Evolutionary conservation across 92 coral and sea anemone species (phyloP), one percentile per base, ranked within the genome.

Genomic region (Actinostola sp.): DNA sequence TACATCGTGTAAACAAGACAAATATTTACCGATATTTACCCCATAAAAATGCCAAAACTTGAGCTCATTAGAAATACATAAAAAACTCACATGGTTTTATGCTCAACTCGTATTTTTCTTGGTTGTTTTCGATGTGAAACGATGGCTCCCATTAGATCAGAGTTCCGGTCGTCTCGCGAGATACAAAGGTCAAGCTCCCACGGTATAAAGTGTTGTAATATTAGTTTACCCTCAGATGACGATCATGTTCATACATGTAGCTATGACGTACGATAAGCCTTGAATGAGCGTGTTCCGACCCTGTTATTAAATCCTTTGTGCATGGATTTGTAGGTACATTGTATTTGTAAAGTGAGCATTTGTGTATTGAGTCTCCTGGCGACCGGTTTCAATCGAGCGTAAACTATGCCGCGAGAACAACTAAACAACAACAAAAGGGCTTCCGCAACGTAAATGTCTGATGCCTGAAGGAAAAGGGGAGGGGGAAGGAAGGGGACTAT

Each of bases 71-170:
- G 5, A 19, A 52, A 8, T 52, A 26, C 29, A 21, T 29, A 57
- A 46, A 4, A 27, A 19, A 71, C 89, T 84, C 66, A 84, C 89
- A 55, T 65, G 2, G 89, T 76, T 66, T 78, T 84, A 31, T 84
- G 80, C 19, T 84, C 80, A 20, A 72, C 82, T 36, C 81, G 62
- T 24, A 81, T 8, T 66, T 63, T 78, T 51, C 65, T 26, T 44
- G 78, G 78, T 23, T 36, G 23, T 59, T 72, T 72, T 26, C 58
- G 62, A 50, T 71, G 81, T 16, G 89, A 84, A 24, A 84, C 85
- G 19, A 84, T 78, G 11, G 89, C 89, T 50, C 89, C 89, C 89
- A 84, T 84, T 24, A 27, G 31, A 39, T 27, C 8, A 7, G 45
- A 7, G 8, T 39, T 7, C 45, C 14, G 7, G 45, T 7, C 7